A percentile compares a stretch with the other conserved stretches of the same genome.
phyloP scores from a whole-genome alignment of 2,113 vertebrate genomes.

The Cacatua alba region DNA sequence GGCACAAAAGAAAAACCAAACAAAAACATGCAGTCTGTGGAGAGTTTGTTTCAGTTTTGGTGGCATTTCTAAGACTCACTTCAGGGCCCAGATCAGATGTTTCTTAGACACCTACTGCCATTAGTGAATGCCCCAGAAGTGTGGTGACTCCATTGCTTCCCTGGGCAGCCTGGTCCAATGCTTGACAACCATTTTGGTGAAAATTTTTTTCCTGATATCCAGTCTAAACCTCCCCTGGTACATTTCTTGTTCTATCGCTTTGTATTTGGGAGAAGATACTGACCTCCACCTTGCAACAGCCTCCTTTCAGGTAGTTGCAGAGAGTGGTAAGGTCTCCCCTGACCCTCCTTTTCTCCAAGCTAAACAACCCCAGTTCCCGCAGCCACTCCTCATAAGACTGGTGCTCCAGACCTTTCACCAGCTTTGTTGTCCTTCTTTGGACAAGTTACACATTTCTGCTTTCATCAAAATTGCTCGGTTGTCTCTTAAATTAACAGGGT shows the following conservation, averaged over 20 bases:
- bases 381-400: neutral
- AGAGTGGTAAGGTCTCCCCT: neutral
- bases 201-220: neutral
- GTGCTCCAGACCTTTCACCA: neutral
- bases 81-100: neutral
- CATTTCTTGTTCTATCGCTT: neutral
- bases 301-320: neutral
- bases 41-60: neutral
- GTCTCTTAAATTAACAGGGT: neutral
- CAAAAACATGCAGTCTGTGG: neutral
- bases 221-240: neutral
- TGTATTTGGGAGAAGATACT: neutral
- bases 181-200: neutral
- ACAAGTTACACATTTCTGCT: neutral
- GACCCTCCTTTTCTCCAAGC: neutral
- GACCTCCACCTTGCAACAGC: rapidly evolving
- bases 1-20: neutral
- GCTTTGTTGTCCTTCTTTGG: neutral
- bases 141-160: too few species aligned
- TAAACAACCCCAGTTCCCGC: neutral
- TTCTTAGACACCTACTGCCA: slow-evolving; percentile 43
- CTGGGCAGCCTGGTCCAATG: neutral
- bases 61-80: slow-evolving; percentile 34
- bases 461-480: neutral
- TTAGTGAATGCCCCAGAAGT: slow-evolving; percentile 17